Conservation (phyloP, 1,140 invertebrate genomes). For the Diorhabda sublineata region DNA sequence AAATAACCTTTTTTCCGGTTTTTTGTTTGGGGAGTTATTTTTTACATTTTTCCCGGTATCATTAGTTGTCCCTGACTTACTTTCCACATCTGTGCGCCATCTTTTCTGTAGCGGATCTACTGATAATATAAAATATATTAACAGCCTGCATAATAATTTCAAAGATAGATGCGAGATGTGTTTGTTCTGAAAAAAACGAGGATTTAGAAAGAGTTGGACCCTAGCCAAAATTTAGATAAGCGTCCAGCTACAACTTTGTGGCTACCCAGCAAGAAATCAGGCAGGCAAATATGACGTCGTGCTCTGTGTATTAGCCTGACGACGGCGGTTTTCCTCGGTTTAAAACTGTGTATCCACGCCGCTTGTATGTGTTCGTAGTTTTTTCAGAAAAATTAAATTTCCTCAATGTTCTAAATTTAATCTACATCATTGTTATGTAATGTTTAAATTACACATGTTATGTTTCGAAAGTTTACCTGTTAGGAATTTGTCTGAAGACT, state of each 20-base stretch:
- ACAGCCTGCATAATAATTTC: neutral
- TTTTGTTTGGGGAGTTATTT: too few relatives aligned
- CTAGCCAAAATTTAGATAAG: conserved; percentile 14
- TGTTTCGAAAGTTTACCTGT: neutral
- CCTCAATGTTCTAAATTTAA: neutral
- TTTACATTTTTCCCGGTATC: neutral
- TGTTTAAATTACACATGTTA: neutral
- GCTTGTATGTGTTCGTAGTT: conserved; percentile 7
- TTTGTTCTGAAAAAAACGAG: conserved; percentile 10
- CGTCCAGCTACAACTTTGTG: conserved; percentile 11
- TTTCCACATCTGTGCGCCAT: neutral
- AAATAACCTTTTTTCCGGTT: too few relatives aligned
- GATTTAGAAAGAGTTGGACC: conserved; percentile 15
- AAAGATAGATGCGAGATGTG: neutral
- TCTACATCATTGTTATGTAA: conserved; percentile 8
- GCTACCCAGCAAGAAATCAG: conserved; percentile 6
- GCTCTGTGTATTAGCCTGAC: conserved; percentile 5
- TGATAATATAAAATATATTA: neutral
- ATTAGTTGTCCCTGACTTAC: neutral
- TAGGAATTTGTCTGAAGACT: neutral
- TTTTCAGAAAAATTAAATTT: neutral
- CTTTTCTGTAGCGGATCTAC: neutral
- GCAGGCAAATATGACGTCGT: conserved; percentile 10
- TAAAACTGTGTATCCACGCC: conserved; percentile 5
- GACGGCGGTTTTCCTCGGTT: neutral